These are phyloP conservation scores for Drosophila lacteicornis DNA, from an alignment of 1,140 invertebrate species.

Conservation along the genomic window DNA sequence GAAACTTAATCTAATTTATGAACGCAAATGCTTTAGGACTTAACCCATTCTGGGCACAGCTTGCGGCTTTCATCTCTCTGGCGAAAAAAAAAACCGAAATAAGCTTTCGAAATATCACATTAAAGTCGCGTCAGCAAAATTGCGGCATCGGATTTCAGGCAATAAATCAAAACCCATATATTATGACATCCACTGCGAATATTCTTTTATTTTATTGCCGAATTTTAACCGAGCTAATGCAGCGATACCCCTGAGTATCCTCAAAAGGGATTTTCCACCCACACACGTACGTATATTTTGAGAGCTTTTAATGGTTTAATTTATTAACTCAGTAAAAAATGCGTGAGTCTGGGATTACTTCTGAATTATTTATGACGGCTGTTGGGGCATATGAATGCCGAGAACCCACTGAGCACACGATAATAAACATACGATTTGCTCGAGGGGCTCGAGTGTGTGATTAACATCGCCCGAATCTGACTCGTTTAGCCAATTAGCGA, in stretches of 20 bases:
- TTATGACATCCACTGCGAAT: conserved; percentile 52
- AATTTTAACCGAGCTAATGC: conserved; percentile 33
- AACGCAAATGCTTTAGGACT: conserved; percentile 12
- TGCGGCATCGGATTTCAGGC: conserved; percentile 21
- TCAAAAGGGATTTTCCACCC: neutral
- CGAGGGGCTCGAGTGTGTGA: conserved; percentile 16
- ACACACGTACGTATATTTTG: conserved; percentile 37
- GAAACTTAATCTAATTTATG: conserved; percentile 32
- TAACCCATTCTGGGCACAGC: conserved; percentile 11
- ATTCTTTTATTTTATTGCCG: conserved; percentile 37
- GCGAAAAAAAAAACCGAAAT: conserved; percentile 13
- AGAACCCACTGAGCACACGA: conserved; percentile 7
- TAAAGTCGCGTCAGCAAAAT: conserved; percentile 56
- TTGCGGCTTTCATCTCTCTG: neutral
- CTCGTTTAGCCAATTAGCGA: conserved; percentile 34
- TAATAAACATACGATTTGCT: conserved; percentile 34
- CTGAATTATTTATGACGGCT: conserved; percentile 48
- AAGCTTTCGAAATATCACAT: conserved; percentile 42
- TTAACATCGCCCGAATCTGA: conserved; percentile 21
- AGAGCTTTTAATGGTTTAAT: conserved; percentile 58
- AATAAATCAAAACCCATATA: conserved; percentile 68
- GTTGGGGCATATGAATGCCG: conserved; percentile 33
- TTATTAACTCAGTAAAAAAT: conserved; percentile 66
- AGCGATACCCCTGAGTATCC: conserved; percentile 23
- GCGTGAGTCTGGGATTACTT: conserved; percentile 37